Evolutionary conservation across 2,113 vertebrate genomes (phyloP), one percentile per base, ranked within the genome.

Genomic region (Indri indri): DNA sequence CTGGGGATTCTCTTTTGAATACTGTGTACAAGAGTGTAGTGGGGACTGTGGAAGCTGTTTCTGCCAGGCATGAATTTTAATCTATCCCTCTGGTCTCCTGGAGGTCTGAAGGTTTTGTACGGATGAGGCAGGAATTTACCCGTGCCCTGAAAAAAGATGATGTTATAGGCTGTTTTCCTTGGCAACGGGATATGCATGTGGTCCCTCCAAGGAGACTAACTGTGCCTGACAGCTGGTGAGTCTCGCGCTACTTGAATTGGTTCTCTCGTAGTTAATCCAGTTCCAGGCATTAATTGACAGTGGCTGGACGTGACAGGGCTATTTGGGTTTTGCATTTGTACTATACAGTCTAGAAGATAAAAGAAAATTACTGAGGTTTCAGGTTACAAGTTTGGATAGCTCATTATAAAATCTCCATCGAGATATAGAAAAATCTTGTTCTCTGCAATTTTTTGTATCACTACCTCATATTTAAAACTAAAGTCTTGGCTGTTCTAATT

Each of bases 31-130:
- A 54, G 57, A 89, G 59, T 76, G 37, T 71, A 68, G 82, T 13
- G 8, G 84, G 73, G 12, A 95, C 20, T 57, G 59, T 14, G 25
- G 88, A 93, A 92, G 71, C 74, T 88, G 30, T 90, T 96, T 97
- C 90, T 88, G 79, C 83, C 65, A 90, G 85, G 68, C 90, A 93
- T 98, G 97, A 97, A 96, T 98, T 98, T 98, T 95, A 98, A 98
- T 97, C 87, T 92, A 85, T 89, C 87, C 92, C 96, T 97, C 52
- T 98, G 90, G 89, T 95, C 93, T 97, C 84, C 65, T 79, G 40
- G 77, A 98, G 85, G 90, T 84, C 85, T 94, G 80, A 94, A 97
- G 91, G 95, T 96, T 97, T 97, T 94, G 90, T 95, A 93, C 0
- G 23, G 68, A 98, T 80, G 91, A 96, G 76, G 70, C 91, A 97